Percentiles rank a stretch among this genome's conserved stretches.
phyloP scores from a whole-genome alignment of 2,113 vertebrate genomes.

The Terrapene triunguis region DNA sequence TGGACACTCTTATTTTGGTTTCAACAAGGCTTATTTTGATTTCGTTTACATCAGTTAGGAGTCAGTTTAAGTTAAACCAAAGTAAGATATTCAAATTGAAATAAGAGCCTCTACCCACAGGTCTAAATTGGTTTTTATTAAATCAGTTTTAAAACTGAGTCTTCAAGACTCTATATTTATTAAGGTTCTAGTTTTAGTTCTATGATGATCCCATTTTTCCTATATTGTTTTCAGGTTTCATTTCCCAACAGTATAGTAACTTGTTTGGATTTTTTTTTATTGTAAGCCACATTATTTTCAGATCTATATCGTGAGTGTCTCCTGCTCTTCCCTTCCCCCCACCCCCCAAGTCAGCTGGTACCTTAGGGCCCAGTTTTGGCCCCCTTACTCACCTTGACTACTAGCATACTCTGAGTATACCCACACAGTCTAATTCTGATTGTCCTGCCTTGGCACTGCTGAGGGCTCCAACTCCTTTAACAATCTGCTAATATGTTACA shows the following conservation, averaged over 20 bases:
- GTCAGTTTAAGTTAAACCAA: not conserved
- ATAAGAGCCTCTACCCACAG: not conserved
- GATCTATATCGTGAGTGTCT: not conserved
- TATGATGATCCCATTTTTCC: rapidly evolving
- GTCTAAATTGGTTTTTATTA: not conserved
- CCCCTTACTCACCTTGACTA: not conserved
- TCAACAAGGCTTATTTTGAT: not conserved
- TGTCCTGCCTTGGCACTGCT: rapidly evolving
- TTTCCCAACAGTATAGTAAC: not conserved
- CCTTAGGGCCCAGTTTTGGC: not conserved
- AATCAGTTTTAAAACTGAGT: not conserved
- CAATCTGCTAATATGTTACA: rapidly evolving
- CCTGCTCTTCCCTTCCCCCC: not conserved
- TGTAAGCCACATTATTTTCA: rapidly evolving
- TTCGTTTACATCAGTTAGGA: not conserved
- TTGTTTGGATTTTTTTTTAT: not conserved
- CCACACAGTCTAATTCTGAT: not conserved
- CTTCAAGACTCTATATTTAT: not conserved
- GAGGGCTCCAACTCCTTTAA: not conserved
- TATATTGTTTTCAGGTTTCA: not conserved
- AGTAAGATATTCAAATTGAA: not conserved
- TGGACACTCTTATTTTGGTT: not conserved
- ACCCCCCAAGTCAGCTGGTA: not conserved
- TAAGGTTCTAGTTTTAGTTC: not conserved
- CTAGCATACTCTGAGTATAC: not conserved